These are phyloP conservation scores for Lutjanus argentimaculatus DNA, from an alignment of 2,797 vertebrate species.

Conservation along the genomic window DNA sequence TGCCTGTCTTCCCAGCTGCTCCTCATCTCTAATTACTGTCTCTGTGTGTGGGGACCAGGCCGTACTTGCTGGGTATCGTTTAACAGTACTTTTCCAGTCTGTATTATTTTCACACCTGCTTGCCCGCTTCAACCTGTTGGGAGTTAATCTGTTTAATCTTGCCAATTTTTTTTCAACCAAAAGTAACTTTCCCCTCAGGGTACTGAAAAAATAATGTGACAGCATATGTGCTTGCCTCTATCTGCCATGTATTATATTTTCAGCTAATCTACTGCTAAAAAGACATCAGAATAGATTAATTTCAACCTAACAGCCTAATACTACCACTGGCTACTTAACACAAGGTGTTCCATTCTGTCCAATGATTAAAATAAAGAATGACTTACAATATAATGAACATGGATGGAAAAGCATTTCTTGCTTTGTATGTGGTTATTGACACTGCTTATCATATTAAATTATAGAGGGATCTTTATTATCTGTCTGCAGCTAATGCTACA, in stretches of 20 bases:
- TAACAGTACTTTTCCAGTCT: neutral
- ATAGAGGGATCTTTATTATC: neutral
- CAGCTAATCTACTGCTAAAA: neutral
- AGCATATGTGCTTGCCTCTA: neutral
- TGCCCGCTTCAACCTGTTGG: neutral
- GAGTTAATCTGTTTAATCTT: neutral
- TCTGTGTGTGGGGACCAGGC: too few species aligned
- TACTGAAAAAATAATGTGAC: neutral
- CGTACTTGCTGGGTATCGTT: neutral
- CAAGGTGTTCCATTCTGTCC: neutral
- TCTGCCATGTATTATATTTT: neutral
- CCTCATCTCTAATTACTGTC: neutral
- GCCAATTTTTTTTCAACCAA: neutral
- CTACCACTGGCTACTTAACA: too few species aligned
- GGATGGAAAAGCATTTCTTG: neutral
- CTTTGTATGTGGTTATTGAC: neutral
- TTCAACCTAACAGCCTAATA: neutral
- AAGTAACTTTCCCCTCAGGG: neutral
- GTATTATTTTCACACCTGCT: too few species aligned
- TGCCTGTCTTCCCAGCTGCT: neutral
- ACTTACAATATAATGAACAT: neutral
- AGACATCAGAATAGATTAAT: neutral
- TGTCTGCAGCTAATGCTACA: too few species aligned
- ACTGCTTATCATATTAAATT: neutral
- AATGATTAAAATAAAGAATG: neutral